Evolutionary conservation across 2,888 invertebrate species (phyloP), one percentile per base, ranked within the genome.

Genomic region (Ceramica pisi): DNA sequence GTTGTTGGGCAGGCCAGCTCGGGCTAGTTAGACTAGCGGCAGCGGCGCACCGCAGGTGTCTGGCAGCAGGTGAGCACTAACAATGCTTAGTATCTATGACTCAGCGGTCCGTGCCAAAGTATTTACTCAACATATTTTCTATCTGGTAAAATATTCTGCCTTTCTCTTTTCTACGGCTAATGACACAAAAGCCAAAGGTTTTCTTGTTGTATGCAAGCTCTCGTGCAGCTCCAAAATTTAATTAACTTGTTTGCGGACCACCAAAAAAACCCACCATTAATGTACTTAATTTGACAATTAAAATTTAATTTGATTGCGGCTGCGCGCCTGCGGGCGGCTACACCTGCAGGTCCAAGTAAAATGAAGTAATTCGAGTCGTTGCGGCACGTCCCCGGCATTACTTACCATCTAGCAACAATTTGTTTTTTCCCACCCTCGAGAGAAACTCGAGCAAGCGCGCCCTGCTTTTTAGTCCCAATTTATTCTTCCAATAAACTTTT

Each of bases 391-490:
- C 85, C 88, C 86, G 88, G 91, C 92, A 92, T 94, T 94, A 94
- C 92, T 94, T 94, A 93, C 93, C 92, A 93, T 93, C 92, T 89
- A 92, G 88, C 93, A 93, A 94, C 93, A 94, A 94, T 94, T 94
- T 94, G 93, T 94, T 94, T 94, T 90, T 92, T 90, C 90, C 90
- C 91, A 87, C 91, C 92, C 92, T 90, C 91, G 86, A 90, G 88
- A 92, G 90, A 93, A 93, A 91, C 91, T 93, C 92, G 89, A 92
- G 90, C 89, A 85, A 90, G 89, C 91, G 91, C 90, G 89, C 90
- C 90, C 89, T 92, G 93, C 93, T 94, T 94, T 94, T 94, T 94
- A 92, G 93, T 93, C 93, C 88, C 93, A 94, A 94, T 94, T 94
- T 94, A 94, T 94, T 92, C 91, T 91, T 87, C 92, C 92, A 94